Evolutionary conservation across 1,140 invertebrate genomes (phyloP), one percentile per base, ranked within the genome.

Genomic region (Drosophila repleta): DNA sequence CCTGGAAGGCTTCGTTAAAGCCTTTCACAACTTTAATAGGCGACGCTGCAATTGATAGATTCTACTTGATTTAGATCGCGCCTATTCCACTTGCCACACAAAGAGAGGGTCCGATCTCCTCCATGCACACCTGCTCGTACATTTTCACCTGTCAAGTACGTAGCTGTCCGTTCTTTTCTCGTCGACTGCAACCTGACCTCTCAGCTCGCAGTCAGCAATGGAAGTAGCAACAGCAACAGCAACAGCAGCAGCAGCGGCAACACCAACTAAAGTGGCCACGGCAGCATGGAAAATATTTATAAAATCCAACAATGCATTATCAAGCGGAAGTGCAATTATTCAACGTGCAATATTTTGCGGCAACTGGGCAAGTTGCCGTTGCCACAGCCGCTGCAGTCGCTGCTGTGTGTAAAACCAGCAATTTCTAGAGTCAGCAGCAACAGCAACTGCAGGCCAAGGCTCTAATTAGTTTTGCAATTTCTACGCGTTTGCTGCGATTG

Each of bases 251-350:
- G 3, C 53, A 32, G 26, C 62, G 45, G 6, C 35, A 37, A 17
- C 49, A 20, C n/a, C 56, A 57, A 11, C 48, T 26, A n/a, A n/a
- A n/a, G n/a, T n/a, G n/a, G 24, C 24, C 26, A 58, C 66, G 68
- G 62, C 15, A 32, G 68, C 77, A 81, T 81, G 79, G 73, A 81
- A 88, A 88, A 88, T 88, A 88, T 88, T 88, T 88, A 88, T 83
- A 88, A 88, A 88, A 88, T 88, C 83, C 83, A 88, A 88, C 83
- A 88, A 88, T 88, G 79, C 79, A 88, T 88, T 89, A 88, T 88
- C 83, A 88, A 82, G 83, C 83, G 83, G 83, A 88, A 88, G 83
- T 88, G 83, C 83, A 88, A 88, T 88, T 88, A 88, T 88, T 88
- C 83, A 88, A 88, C 83, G 83, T 88, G 83, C 83, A 83, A 88